These are phyloP conservation scores for Papilio dardanus DNA, from an alignment of 1,140 invertebrate species.

Conservation along the genomic window DNA sequence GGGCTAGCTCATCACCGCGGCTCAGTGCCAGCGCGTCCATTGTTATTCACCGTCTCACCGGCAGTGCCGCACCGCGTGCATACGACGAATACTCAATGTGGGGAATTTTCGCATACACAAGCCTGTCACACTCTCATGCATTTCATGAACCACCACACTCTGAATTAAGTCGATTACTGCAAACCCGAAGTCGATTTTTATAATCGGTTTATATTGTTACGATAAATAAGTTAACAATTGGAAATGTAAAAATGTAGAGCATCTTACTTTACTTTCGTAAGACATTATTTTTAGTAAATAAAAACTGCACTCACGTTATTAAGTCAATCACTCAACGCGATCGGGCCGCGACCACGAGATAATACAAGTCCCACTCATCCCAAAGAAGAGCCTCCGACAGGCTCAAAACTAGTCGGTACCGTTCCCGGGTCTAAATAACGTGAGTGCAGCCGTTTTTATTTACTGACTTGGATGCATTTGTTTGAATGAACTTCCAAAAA, in stretches of 20 bases:
- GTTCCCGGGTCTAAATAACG: too few species aligned
- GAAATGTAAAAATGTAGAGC: neutral
- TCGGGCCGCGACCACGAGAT: too few species aligned
- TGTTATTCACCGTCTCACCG: conserved; percentile 69
- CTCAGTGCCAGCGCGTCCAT: conserved; percentile 68
- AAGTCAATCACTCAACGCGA: too few species aligned
- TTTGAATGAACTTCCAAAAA: too few species aligned
- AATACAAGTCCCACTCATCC: too few species aligned
- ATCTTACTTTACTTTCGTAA: too few species aligned
- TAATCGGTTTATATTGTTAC: neutral
- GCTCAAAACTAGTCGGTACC: too few species aligned
- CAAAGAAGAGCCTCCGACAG: too few species aligned
- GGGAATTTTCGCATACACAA: conserved; percentile 68
- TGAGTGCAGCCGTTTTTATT: too few species aligned
- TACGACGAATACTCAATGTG: conserved; percentile 72
- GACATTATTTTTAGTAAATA: too few species aligned
- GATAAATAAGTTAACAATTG: neutral
- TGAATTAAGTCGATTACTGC: conserved; percentile 30
- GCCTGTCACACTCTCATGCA: conserved; percentile 38
- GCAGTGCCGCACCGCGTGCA: conserved; percentile 57
- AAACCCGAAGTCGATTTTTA: conserved; percentile 20
- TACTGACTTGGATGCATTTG: too few species aligned
- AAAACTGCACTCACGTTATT: too few species aligned
- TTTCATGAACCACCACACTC: conserved; percentile 37
- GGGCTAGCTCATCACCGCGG: conserved; percentile 51